Percentiles rank a stretch among this genome's conserved stretches.
These are phyloP conservation scores for Vireo griseus DNA, from an alignment of 2,797 vertebrate species.

Conservation along the genomic window DNA sequence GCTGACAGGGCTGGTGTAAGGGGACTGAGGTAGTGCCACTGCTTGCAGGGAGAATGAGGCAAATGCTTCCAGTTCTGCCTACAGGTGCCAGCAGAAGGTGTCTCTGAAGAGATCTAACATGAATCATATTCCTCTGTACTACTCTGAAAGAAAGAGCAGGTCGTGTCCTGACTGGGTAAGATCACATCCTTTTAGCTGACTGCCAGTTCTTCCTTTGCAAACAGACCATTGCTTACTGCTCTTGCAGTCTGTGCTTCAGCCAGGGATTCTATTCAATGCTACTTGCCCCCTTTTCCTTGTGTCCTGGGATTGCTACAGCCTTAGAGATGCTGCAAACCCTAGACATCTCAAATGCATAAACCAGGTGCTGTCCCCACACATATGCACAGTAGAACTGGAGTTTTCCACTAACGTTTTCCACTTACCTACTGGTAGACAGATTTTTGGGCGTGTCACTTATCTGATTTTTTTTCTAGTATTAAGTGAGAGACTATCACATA, in stretches of 20 bases:
- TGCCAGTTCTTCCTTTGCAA: background rate
- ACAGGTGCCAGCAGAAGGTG: background rate
- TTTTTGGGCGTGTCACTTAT: background rate
- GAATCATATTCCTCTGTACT: background rate
- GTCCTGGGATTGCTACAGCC: background rate
- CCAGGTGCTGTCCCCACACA: fast-evolving
- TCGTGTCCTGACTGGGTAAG: background rate
- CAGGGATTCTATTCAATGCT: background rate
- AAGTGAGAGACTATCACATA: background rate
- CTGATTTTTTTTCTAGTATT: background rate
- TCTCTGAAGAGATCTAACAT: background rate
- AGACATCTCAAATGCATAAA: background rate
- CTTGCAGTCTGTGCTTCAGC: background rate
- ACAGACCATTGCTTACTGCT: background rate
- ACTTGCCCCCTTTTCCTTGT: background rate
- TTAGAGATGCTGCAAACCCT: background rate
- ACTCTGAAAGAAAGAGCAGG: background rate
- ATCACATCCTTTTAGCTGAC: background rate
- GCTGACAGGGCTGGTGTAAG: background rate
- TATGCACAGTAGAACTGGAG: background rate
- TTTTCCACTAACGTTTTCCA: background rate
- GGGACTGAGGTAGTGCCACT: background rate
- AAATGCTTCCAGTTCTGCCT: background rate
- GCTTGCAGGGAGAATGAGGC: background rate
- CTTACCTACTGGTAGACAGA: background rate